Evolutionary conservation across 2,888 invertebrate species (phyloP), one percentile per base, ranked within the genome.

Genomic region (Tenodera sinensis): DNA sequence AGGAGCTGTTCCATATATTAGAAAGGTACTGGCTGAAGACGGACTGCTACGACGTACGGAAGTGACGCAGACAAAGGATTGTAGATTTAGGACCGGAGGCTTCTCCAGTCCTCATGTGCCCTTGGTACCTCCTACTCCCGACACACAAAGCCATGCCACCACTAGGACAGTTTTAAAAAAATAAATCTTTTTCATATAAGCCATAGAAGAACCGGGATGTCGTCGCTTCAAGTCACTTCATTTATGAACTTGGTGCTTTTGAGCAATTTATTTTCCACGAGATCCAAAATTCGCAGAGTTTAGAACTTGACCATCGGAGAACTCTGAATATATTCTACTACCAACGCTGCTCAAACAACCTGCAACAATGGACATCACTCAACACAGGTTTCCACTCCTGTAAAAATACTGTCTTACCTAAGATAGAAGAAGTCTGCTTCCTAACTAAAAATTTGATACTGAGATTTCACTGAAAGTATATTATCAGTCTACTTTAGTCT

Each of bases 41-140:
- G 54, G 54, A 27, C 42, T 28, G 85, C 15, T 7, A 15, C 27
- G 28, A 85, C 85, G 85, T 30, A 27, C 27, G 85, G 54, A 85
- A 85, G 85, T 85, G 85, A 85, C 54, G 85, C n/a, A 85, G 85
- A 85, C 85, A 85, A 85, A 85, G 85, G 85, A 85, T 54, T 85
- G 47, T 85, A 28, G 85, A 83, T 83, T 83, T 83, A 83, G 83
- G 28, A 28, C 83, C 28, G 83, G 27, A 27, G 27, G 27, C 54
- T 28, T 34, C 85, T 42, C 27, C 14, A 14, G 85, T 42, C 54
- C 85, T 42, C 85, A 85, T 47, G 27, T 71, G 54, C 54, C 54
- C 54, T 71, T 71, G 54, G 54, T 71, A 25, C 54, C 54, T 15
- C 84, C 30, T 12, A 20, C 84, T 30, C 20, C 30, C 84, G n/a